These are phyloP conservation scores for Peromyscus maniculatus DNA, from an alignment of 2,113 vertebrate genomes.

Conservation along the genomic window DNA sequence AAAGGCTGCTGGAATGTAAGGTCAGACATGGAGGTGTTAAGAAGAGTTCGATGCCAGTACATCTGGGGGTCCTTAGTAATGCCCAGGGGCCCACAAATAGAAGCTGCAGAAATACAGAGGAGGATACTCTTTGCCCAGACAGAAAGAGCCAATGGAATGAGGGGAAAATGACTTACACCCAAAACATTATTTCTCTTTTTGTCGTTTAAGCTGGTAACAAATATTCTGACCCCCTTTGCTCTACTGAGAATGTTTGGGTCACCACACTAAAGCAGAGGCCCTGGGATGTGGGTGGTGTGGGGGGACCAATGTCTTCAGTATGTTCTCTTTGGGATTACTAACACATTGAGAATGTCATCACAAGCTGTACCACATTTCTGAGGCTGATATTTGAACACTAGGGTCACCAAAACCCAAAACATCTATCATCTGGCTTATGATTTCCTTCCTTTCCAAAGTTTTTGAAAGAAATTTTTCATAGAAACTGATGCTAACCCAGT, in stretches of 20 bases:
- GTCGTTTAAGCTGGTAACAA: slow-evolving; percentile 23
- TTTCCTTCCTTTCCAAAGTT: slow-evolving; percentile 20
- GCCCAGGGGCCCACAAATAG: not conserved
- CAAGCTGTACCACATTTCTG: slow-evolving; percentile 50
- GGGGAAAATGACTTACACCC: not conserved
- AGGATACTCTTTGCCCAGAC: not conserved
- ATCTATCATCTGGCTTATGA: slow-evolving; percentile 47
- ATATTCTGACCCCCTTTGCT: slow-evolving; percentile 31
- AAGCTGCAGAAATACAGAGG: not conserved
- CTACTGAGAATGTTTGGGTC: slow-evolving; percentile 7
- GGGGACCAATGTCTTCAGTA: slow-evolving; percentile 37
- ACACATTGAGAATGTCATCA: slow-evolving; percentile 65
- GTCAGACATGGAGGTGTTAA: not conserved
- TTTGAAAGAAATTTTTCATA: slow-evolving; percentile 40
- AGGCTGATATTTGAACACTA: slow-evolving; percentile 46
- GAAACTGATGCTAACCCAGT: slow-evolving; percentile 1
- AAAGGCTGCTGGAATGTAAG: slow-evolving; percentile 34
- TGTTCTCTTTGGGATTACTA: slow-evolving; percentile 61
- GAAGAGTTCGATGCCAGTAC: not conserved
- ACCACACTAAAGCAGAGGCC: slow-evolving; percentile 49
- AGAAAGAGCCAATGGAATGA: not conserved
- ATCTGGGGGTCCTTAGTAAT: not conserved
- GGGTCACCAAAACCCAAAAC: slow-evolving; percentile 51
- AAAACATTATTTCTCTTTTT: slow-evolving; percentile 2
- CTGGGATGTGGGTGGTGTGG: slow-evolving; percentile 4